Base-by-base conservation (phyloP, 2,113 vertebrate genomes). In the Mobula hypostoma region DNA sequence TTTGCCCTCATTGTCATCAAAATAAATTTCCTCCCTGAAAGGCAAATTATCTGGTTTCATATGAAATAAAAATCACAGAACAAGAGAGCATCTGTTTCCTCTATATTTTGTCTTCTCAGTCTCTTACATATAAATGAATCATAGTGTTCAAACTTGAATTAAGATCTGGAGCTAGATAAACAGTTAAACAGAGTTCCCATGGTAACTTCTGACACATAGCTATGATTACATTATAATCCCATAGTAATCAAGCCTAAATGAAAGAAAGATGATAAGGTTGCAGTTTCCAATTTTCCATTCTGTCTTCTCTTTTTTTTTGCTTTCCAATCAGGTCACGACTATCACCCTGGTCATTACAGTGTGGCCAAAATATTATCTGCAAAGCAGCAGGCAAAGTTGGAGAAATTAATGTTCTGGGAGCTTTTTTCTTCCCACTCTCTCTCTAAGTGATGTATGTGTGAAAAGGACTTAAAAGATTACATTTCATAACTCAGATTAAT, bases 211-310 rank as follows among this genome's bases (percentile, higher is more conserved):
- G 98, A 98, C 98, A 98, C 98, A 98, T 98, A 97, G 98, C 98
- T 97, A 98, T 99, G 98, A 99, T 99, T 99, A 98, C 98, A 98
- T 99, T 99, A 99, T 99, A 99, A 99, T 99, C 99, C 98, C 97
- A 97, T 97, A 98, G 98, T 99, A 99, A 99, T 99, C 99, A 99
- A 98, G 98, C 98, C 98, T 99, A 99, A 99, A 99, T 99, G 98
- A 99, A 99, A 98, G 98, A 97, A 98, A 98, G 98, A 99, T 99
- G 98, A 99, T 99, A 99, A 99, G 98, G 98, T 97, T 97, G 98
- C 98, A 98, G 98, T 99, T 98, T 99, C 98, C 97, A 97, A 97
- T 97, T 98, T 98, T 98, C 97, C 96, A 97, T 97, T 97, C 97
- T 98, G 98, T 98, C 98, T 98, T 68, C 21, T 68, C 8, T 74